Base-by-base conservation (phyloP, 2,797 vertebrate species). In the Discoglossus pictus region DNA sequence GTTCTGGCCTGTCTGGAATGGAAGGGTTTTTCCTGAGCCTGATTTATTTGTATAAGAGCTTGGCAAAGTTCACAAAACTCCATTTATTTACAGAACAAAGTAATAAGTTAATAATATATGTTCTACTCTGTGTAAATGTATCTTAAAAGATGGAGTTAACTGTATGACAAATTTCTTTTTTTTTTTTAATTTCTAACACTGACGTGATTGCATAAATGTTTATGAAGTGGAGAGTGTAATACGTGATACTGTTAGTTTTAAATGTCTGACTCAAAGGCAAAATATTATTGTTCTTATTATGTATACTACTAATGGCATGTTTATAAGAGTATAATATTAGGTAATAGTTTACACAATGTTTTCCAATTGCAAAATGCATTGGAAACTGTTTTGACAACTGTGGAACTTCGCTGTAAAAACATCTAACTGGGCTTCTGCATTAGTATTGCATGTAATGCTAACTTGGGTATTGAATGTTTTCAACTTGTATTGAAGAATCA, bases 211-310 rank as follows among this genome's bases (percentile, higher is more conserved):
- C 36, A 43, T 35, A 34, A 51, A 36, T 60, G 46, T 68, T 52
- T 68, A 51, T 59, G 38, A 36, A 43, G 55, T 60, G 54, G 34
- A 18, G 64, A 67, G 43, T 58, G 1, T 38, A 61, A 25, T 68
- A 12, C 6, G 23, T 54, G 31, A 61, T 61, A 60, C 21, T 47
- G 40, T 61, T 53, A 54, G 38, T 4, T 61, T 39, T 15, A 54
- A 54, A 47, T 47, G 56, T 52, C 39, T 46, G n/a, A 46, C 20
- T 44, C 20, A 44, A 52, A 38, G 58, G 47, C 38, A 38, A 53
- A 60, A 38, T 24, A 44, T 36, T 38, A 36, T 51, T 38, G 36
- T 52, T 46, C 15, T 39, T 9, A 2, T 15, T 31, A 69, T 38
- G 20, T 53, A 54, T 61, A 43, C 11, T n/a, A 52, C 23, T 44